Evolutionary conservation across 2,113 vertebrate genomes (phyloP).

Genomic region (Steatornis caripensis): DNA sequence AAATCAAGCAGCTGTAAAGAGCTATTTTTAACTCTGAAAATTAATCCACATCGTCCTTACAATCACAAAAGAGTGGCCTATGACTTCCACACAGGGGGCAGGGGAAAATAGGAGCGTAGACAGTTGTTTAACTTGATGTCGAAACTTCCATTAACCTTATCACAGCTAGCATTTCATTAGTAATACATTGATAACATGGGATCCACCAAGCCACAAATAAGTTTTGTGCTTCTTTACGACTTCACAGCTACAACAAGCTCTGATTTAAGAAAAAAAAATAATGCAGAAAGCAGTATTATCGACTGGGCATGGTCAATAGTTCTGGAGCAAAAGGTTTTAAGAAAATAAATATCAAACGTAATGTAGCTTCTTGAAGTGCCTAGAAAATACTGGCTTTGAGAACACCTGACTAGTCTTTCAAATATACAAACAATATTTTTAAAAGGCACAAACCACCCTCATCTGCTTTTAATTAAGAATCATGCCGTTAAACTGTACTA

Average conservation of each 20-base stretch:
- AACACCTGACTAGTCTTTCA: background rate
- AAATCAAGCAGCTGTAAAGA: slow-evolving; percentile 52
- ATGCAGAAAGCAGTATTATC: background rate
- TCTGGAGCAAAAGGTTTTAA: background rate
- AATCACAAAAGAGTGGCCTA: background rate
- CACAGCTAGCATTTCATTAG: background rate
- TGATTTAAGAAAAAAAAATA: background rate
- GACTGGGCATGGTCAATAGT: background rate
- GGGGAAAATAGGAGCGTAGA: background rate
- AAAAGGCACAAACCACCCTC: background rate
- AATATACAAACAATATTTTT: background rate
- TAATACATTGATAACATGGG: rapidly evolving
- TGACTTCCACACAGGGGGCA: background rate
- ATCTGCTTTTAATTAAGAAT: background rate
- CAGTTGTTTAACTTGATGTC: rapidly evolving
- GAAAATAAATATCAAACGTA: background rate
- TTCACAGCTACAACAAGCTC: background rate
- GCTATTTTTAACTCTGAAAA: slow-evolving; percentile 67
- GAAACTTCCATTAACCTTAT: background rate
- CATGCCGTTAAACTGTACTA: background rate
- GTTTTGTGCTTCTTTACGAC: background rate
- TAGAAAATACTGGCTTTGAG: background rate
- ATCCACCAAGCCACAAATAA: background rate
- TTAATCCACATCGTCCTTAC: background rate
- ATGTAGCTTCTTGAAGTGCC: background rate